These are phyloP conservation scores for Drosophila pallidifrons DNA, from an alignment of 1,140 invertebrate species.

Conservation along the genomic window DNA sequence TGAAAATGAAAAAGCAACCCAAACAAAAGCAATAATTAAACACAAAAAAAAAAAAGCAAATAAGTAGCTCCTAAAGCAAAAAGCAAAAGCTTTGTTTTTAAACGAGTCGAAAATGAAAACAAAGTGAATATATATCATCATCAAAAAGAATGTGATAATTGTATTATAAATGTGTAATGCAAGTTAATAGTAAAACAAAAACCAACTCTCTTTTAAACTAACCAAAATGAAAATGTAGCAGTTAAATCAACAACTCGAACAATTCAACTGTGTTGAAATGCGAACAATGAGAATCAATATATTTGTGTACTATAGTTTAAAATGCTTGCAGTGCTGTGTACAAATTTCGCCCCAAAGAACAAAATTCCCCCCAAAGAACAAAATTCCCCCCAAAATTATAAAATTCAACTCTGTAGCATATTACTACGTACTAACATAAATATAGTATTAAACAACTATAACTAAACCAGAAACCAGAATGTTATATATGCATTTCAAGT, in stretches of 20 bases:
- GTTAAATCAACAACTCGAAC: slow-evolving; percentile 5
- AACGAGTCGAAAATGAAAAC: slow-evolving; percentile 58
- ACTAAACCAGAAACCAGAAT: slow-evolving; percentile 35
- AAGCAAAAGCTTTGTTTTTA: slow-evolving; percentile 47
- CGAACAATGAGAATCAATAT: slow-evolving; percentile 19
- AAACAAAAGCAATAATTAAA: slow-evolving; percentile 15
- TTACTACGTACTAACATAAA: not conserved
- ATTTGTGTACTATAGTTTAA: slow-evolving; percentile 35
- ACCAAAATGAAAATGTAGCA: slow-evolving; percentile 33
- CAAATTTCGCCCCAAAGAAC: slow-evolving; percentile 9
- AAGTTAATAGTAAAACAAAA: slow-evolving; percentile 66
- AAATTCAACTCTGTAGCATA: slow-evolving; percentile 40
- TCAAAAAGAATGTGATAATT: slow-evolving; percentile 83
- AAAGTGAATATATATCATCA: slow-evolving; percentile 79
- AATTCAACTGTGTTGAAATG: not conserved
- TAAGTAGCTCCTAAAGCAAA: slow-evolving; percentile 33
- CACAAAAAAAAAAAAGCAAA: not conserved
- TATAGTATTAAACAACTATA: not conserved
- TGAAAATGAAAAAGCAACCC: slow-evolving; percentile 15
- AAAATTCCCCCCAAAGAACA: not conserved
- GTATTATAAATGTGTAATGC: slow-evolving; percentile 77
- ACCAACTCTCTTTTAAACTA: slow-evolving; percentile 47
- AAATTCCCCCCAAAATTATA: not conserved
- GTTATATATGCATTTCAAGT: slow-evolving; percentile 65
- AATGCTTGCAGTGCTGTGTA: slow-evolving; percentile 33